phyloP scores from a whole-genome alignment of 1,140 invertebrate genomes.

The Caenorhabditis briggsae region DNA sequence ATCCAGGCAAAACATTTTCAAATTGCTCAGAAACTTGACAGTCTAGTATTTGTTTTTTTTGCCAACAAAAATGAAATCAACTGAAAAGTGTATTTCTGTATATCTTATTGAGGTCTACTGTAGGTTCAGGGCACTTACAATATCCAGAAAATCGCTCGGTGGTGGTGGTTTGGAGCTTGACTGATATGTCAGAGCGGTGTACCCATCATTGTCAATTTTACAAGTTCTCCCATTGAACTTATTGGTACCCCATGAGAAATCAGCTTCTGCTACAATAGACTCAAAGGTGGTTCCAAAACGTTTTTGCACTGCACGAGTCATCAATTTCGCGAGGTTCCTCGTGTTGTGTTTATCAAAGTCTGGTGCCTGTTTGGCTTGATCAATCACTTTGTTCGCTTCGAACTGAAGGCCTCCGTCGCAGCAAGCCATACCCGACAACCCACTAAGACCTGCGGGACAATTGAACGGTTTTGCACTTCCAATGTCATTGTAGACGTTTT shows the following conservation, averaged over 20 bases:
- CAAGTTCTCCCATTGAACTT: conserved; percentile 44
- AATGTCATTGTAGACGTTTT: conserved; percentile 50
- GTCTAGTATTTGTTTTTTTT: too few relatives aligned
- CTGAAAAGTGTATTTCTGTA: too few relatives aligned
- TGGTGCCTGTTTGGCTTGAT: conserved; percentile 35
- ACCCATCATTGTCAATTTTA: conserved; percentile 31
- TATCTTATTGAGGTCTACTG: too few relatives aligned
- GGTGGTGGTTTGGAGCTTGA: conserved; percentile 48
- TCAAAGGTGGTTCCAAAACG: conserved; percentile 18
- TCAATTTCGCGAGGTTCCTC: conserved; percentile 37
- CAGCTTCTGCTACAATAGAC: conserved; percentile 22
- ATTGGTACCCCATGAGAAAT: conserved; percentile 47
- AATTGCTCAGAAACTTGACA: too few relatives aligned
- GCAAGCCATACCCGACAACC: background rate
- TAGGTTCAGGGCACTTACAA: background rate
- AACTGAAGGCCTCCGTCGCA: conserved; percentile 37
- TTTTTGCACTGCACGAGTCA: conserved; percentile 33
- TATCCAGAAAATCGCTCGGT: conserved; percentile 23
- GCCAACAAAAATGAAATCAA: background rate
- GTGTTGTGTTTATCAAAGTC: conserved; percentile 46
- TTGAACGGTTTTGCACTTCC: conserved; percentile 55
- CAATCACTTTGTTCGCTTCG: conserved; percentile 34
- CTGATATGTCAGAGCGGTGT: conserved; percentile 34
- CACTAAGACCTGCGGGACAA: conserved; percentile 15
- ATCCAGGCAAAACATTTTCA: too few relatives aligned